These are phyloP conservation scores for Pomatostomus ruficeps DNA, from an alignment of 2,113 vertebrate species.

Conservation along the genomic window DNA sequence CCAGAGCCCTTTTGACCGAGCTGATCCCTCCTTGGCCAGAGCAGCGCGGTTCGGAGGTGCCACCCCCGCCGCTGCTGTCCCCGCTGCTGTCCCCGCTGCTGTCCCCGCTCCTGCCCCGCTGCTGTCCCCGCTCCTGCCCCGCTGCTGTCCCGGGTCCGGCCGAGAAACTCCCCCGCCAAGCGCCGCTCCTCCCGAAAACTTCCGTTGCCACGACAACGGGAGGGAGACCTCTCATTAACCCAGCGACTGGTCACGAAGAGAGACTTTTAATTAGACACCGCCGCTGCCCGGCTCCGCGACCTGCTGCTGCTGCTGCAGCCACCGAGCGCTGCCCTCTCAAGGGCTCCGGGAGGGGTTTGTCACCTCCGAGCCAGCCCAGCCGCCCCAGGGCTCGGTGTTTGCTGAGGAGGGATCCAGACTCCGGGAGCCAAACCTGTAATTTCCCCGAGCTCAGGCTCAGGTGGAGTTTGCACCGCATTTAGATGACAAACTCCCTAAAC, in stretches of 20 bases:
- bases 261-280: background rate
- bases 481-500: background rate
- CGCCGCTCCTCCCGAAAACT: background rate
- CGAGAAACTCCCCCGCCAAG: background rate
- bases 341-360: background rate
- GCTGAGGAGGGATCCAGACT: background rate
- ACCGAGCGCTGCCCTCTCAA: rapidly evolving
- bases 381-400: background rate
- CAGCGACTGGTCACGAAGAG: background rate
- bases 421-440: background rate
- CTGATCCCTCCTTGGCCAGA: background rate
- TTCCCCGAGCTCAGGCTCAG: background rate
- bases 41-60: rapidly evolving
- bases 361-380: background rate
- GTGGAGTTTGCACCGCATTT: background rate
- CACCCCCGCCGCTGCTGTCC: too few relatives aligned
- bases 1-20: background rate
- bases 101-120: background rate
- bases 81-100: too few relatives aligned
- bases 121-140: too few relatives aligned
- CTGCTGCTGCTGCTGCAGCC: too few relatives aligned
- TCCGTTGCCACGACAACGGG: background rate
- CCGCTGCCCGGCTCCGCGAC: background rate
- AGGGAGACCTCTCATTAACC: background rate
- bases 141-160: background rate